These are phyloP conservation scores for Sylvicapra grimmia DNA, from an alignment of 2,113 vertebrate species.

Conservation along the genomic window DNA sequence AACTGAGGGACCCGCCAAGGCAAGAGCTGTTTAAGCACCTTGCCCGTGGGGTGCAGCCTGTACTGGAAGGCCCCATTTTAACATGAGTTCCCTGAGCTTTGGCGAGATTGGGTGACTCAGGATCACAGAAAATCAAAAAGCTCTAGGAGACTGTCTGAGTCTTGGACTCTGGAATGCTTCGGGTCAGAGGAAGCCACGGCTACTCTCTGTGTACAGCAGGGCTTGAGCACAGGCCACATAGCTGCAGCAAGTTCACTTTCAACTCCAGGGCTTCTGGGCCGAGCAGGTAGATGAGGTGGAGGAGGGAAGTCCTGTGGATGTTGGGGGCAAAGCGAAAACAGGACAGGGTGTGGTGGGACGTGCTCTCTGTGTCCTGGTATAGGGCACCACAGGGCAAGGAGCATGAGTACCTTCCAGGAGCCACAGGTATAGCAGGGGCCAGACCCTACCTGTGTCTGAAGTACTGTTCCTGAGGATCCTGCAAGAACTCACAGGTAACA, in stretches of 20 bases:
- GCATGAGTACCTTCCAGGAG: background rate
- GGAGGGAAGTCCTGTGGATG: no score
- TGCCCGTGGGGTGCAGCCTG: fast-evolving
- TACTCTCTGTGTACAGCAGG: background rate
- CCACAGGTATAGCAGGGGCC: fast-evolving
- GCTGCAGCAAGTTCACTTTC: background rate
- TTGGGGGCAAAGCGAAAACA: background rate
- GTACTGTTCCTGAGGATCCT: background rate
- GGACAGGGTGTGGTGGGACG: background rate
- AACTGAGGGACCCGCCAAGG: fast-evolving
- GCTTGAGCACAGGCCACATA: fast-evolving
- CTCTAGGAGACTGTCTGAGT: background rate
- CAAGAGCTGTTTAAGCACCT: background rate
- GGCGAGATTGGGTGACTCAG: background rate
- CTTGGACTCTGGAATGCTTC: background rate
- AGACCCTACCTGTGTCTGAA: background rate
- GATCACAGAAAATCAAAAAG: background rate
- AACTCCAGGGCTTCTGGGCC: background rate
- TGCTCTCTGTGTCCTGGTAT: background rate
- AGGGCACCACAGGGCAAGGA: background rate
- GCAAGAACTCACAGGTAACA: background rate
- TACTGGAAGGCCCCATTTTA: background rate
- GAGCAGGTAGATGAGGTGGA: background rate
- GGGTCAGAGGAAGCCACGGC: background rate
- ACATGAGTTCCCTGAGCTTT: background rate